Base-by-base conservation (phyloP, 1,140 invertebrate genomes). In the Drosophila oshimai region DNA sequence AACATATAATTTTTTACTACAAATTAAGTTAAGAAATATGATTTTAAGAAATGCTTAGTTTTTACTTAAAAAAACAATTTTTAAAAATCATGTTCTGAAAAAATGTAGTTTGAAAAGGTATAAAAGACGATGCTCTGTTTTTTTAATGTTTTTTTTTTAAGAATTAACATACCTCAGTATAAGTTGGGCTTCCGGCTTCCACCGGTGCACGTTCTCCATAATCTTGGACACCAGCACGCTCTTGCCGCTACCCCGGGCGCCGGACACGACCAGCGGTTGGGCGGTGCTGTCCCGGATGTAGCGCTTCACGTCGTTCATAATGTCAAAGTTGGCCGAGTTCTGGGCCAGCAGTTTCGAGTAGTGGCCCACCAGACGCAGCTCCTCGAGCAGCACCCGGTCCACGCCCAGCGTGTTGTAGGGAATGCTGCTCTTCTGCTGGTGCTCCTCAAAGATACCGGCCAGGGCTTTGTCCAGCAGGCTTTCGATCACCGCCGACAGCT, bases 171-270 rank as follows among this genome's bases (percentile, higher is more conserved):
- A 91, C 90, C 90, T 89, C n/a, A 91, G 53, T 26, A 91, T 65
- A 0, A 91, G 78, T 26, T 84, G 81, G 1, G 86, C 92, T 73
- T 95, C 94, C 1, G 94, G 94, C 61, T 94, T 92, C 94, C 95
- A 96, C 67, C 91, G 93, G 79, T 93, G 93, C 88, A 92, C 94
- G 67, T 92, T 93, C 64, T 94, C 93, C 20, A 94, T 93, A 3
- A 95, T 93, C 72, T 95, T 93, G 2, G 95, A 95, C 5, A 96
- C 91, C 4, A 97, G 91, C 4, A 95, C 95, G 2, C 95, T 96
- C 91, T 97, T 97, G 0, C 96, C 96, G 90, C 95, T 95, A 13
- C 96, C 96, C 7, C 93, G 92, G 24, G 94, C 93, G 0, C 96
- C 96, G 61, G 95, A 93, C n/a, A 97, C 89, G 9, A 97, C 93